Percentiles rank a stretch among this genome's conserved stretches.
Evolutionary conservation across 2,113 vertebrate species (phyloP).

Genomic region (Corythornis vintsioides): DNA sequence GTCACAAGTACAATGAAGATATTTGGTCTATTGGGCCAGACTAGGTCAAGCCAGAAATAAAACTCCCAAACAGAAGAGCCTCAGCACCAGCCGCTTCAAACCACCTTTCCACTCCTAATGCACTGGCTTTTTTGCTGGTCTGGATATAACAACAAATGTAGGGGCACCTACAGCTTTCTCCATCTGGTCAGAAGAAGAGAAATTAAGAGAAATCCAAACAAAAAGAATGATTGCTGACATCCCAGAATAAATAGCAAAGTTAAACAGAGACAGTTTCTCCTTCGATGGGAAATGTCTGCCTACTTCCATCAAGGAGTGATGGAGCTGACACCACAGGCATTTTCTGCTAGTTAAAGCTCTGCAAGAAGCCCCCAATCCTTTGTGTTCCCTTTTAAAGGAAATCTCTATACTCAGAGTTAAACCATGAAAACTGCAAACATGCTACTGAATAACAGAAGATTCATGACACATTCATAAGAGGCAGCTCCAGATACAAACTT

Average conservation of each 20-base stretch:
- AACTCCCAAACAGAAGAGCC: neutral
- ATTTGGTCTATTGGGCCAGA: neutral
- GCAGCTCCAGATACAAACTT: neutral
- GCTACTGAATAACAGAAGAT: neutral
- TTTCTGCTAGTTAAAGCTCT: neutral
- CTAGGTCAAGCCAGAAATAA: neutral
- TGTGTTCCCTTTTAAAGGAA: neutral
- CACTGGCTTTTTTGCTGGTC: neutral
- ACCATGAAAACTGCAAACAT: neutral
- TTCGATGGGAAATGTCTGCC: neutral
- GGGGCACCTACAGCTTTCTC: neutral
- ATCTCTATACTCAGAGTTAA: neutral
- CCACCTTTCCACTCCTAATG: neutral
- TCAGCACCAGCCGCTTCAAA: neutral
- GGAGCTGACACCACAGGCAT: neutral
- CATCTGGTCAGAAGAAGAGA: neutral
- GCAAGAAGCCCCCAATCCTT: neutral
- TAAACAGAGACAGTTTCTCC: neutral
- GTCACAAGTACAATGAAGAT: rapidly evolving
- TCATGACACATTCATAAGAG: neutral
- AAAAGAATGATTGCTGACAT: neutral
- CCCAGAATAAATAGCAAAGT: neutral
- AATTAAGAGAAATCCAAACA: neutral
- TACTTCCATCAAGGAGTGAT: neutral
- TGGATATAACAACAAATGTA: neutral